Evolutionary conservation across 2,797 vertebrate species (phyloP).

Genomic region (Chloroceryle inda): DNA sequence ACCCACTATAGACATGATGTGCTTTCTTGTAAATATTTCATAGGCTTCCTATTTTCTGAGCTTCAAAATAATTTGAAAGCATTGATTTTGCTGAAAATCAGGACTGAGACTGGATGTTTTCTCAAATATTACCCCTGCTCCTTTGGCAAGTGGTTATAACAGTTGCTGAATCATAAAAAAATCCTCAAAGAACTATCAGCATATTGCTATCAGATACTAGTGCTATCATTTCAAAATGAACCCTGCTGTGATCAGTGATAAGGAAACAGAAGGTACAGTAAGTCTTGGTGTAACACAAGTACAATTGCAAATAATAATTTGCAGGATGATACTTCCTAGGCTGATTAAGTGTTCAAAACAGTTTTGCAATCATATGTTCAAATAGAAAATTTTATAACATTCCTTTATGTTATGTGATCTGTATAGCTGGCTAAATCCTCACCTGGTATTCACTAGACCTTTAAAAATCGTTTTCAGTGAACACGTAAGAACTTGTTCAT

Average conservation of each 20-base stretch:
- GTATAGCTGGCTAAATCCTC: background rate
- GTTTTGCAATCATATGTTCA: background rate
- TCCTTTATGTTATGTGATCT: background rate
- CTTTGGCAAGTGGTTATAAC: conserved; percentile 27
- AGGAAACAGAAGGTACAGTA: background rate
- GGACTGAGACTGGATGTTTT: background rate
- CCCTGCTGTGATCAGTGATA: background rate
- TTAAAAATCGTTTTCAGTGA: background rate
- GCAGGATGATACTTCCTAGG: background rate
- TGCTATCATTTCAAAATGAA: background rate
- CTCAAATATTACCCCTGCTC: conserved; percentile 28
- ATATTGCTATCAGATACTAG: background rate
- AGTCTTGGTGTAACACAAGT: background rate
- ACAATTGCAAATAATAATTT: background rate
- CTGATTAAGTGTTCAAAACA: background rate
- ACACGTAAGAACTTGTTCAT: background rate
- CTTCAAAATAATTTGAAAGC: conserved; percentile 76
- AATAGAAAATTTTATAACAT: background rate
- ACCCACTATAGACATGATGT: conserved; percentile 61
- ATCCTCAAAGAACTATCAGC: background rate
- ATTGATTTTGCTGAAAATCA: conserved; percentile 78
- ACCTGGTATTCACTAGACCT: background rate
- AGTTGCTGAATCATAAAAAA: conserved; percentile 35
- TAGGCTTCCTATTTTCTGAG: conserved; percentile 59
- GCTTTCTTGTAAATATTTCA: conserved; percentile 82